Percentiles rank a stretch among this genome's conserved stretches.
Evolutionary conservation across 2,888 invertebrate genomes (phyloP).

Genomic region (Teinopalpus imperialis): DNA sequence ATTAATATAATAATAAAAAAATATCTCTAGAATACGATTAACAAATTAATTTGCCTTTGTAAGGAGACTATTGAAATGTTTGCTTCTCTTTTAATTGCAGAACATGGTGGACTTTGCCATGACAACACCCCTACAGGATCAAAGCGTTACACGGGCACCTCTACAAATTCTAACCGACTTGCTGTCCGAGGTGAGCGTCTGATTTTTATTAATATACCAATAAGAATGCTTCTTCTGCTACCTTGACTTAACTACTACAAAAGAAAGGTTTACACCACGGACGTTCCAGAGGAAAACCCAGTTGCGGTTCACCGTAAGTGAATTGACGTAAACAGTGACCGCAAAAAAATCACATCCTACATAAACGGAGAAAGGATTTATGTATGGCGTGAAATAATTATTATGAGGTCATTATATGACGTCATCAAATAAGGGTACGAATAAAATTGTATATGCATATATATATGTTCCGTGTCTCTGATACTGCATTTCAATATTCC

Average conservation of each 20-base stretch:
- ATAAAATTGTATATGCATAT: too few relatives aligned
- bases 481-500: too few relatives aligned
- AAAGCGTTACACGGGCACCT: slow-evolving; percentile 87
- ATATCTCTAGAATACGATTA: too few relatives aligned
- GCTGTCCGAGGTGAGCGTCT: slow-evolving; percentile 78
- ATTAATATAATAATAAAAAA: too few relatives aligned
- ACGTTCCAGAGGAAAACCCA: slow-evolving; percentile 12
- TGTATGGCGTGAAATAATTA: neutral
- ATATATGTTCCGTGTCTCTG: too few relatives aligned
- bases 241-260: too few relatives aligned
- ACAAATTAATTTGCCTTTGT: too few relatives aligned
- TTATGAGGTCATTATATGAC: neutral
- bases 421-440: too few relatives aligned
- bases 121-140: slow-evolving; percentile 89
- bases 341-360: slow-evolving; percentile 16
- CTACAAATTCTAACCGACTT: slow-evolving; percentile 87
- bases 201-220: neutral
- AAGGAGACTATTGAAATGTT: too few relatives aligned
- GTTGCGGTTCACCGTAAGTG: neutral
- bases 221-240: too few relatives aligned
- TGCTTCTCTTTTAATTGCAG: too few relatives aligned
- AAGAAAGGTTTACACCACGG: too few relatives aligned
- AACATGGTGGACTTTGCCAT: slow-evolving; percentile 89
- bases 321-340: slow-evolving; percentile 14
- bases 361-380: slow-evolving; percentile 18